Conservation (phyloP, 2,113 vertebrate genomes). For the Colinus virginianus region DNA sequence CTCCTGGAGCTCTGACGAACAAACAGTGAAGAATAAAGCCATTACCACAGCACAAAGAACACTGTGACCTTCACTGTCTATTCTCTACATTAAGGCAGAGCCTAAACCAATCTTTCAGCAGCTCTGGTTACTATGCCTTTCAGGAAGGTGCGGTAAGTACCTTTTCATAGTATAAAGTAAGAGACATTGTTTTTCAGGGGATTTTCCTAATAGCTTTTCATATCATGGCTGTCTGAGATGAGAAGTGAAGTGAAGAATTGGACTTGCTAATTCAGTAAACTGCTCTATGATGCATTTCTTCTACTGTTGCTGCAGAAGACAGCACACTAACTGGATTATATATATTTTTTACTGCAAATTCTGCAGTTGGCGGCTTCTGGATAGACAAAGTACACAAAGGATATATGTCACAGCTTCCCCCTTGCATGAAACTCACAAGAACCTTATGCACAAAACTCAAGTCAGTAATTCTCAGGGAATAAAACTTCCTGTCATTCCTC, state of each 20-base stretch:
- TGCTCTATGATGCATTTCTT: not conserved
- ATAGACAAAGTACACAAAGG: not conserved
- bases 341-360: not conserved
- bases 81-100: not conserved
- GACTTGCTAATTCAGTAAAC: not conserved
- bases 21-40: not conserved
- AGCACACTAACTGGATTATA: not conserved
- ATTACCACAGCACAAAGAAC: not conserved
- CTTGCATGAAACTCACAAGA: not conserved
- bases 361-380: not conserved
- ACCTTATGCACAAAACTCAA: not conserved
- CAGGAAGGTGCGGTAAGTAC: not conserved
- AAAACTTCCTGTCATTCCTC: not conserved
- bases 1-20: not conserved
- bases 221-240: not conserved
- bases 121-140: not conserved
- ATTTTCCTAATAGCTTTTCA: conserved; percentile 6
- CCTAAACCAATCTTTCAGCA: not conserved
- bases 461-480: not conserved
- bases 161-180: not conserved
- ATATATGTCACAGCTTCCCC: not conserved
- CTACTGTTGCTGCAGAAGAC: not conserved
- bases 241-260: not conserved
- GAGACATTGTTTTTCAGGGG: not conserved
- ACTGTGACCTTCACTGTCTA: not conserved